These are phyloP conservation scores for Tachypleus tridentatus DNA, from an alignment of 1,140 invertebrate species.

Conservation along the genomic window DNA sequence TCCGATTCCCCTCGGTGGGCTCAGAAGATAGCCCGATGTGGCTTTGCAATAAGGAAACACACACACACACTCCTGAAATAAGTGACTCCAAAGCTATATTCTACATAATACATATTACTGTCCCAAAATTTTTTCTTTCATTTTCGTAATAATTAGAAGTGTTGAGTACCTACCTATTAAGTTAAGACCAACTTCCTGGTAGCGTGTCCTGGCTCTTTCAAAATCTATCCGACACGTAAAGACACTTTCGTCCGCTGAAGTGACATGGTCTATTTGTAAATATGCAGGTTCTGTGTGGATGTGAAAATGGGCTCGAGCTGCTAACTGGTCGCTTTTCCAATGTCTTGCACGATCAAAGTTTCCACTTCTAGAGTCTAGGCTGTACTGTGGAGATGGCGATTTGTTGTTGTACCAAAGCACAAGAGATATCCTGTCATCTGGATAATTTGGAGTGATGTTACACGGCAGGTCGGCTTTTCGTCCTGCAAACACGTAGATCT, in stretches of 20 bases:
- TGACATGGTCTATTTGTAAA: slow-evolving; percentile 38
- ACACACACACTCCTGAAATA: too few species aligned
- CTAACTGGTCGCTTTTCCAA: slow-evolving; percentile 4
- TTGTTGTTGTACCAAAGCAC: slow-evolving; percentile 73
- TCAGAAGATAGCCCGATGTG: too few species aligned
- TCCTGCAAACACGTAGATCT: slow-evolving; percentile 40
- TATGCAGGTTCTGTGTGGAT: slow-evolving; percentile 34
- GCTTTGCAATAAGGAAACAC: too few species aligned
- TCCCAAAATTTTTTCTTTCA: too few species aligned
- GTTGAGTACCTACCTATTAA: slow-evolving; percentile 26
- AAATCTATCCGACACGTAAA: slow-evolving; percentile 31
- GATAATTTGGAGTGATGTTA: slow-evolving; percentile 55
- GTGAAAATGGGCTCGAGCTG: slow-evolving; percentile 14
- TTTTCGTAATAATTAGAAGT: too few species aligned
- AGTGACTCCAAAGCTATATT: too few species aligned
- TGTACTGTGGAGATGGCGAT: slow-evolving; percentile 5
- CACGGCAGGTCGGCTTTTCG: slow-evolving; percentile 61
- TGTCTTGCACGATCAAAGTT: background rate
- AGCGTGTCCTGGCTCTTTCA: slow-evolving; percentile 7
- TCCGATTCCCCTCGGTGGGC: too few species aligned
- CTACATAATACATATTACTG: too few species aligned
- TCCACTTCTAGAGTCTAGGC: slow-evolving; percentile 4
- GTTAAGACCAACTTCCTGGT: slow-evolving; percentile 9
- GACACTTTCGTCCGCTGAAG: slow-evolving; percentile 1
- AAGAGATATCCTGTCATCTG: slow-evolving; percentile 56